These are phyloP conservation scores for Nephotettix cincticeps DNA, from an alignment of 1,140 invertebrate genomes.

Conservation along the genomic window DNA sequence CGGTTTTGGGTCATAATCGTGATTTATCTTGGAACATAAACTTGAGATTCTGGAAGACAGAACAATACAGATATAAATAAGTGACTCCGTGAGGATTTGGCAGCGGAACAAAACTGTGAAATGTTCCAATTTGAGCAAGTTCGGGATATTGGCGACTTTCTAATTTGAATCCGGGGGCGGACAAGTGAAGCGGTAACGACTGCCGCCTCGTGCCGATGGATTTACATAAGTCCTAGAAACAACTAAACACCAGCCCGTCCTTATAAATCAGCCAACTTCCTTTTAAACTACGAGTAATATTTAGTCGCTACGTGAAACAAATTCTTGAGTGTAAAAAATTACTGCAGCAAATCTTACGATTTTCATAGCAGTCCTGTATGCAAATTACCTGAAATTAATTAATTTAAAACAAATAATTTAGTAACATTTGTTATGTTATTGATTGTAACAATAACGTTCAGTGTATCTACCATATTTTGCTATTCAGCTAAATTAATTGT, in stretches of 20 bases:
- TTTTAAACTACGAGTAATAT: too few relatives aligned
- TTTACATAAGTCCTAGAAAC: constrained; percentile 15
- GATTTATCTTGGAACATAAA: constrained; percentile 5
- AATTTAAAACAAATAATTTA: too few relatives aligned
- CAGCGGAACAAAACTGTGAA: background rate
- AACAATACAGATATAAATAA: constrained; percentile 21
- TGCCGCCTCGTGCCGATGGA: background rate
- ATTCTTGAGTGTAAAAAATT: too few relatives aligned
- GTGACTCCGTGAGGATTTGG: background rate
- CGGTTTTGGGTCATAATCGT: background rate
- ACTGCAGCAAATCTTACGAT: too few relatives aligned
- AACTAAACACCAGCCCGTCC: background rate
- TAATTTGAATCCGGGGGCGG: constrained; percentile 14
- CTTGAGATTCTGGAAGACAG: background rate
- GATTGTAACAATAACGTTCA: too few relatives aligned
- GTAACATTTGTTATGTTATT: too few relatives aligned
- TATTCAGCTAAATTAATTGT: too few relatives aligned
- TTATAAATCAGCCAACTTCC: background rate
- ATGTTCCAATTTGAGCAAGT: constrained; percentile 18
- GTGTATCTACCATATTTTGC: too few relatives aligned
- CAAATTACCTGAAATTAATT: too few relatives aligned
- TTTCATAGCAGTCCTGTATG: too few relatives aligned
- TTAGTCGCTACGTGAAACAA: too few relatives aligned
- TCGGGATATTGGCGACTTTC: constrained; percentile 18
- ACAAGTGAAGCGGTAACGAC: constrained; percentile 2